Percentiles rank a stretch among this genome's conserved stretches.
These are phyloP conservation scores for Ostrea edulis DNA, from an alignment of 1,140 invertebrate species.

Conservation along the genomic window DNA sequence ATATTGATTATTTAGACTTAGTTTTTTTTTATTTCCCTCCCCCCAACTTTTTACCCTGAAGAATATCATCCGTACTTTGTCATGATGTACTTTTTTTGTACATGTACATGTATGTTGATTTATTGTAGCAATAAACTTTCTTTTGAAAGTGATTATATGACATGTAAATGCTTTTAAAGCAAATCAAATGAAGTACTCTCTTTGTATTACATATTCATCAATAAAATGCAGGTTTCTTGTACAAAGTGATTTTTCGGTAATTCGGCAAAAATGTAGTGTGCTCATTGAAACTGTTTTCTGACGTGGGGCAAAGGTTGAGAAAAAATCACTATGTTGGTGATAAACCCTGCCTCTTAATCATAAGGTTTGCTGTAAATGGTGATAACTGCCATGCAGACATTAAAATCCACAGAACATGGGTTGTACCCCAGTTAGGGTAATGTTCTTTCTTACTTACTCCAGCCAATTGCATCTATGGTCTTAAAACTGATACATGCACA, in stretches of 20 bases:
- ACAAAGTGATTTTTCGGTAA: neutral
- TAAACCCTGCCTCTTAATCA: no score
- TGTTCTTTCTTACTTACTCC: no score
- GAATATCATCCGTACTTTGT: neutral
- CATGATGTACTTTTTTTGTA: neutral
- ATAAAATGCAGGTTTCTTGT: slow-evolving; percentile 26
- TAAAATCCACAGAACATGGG: no score
- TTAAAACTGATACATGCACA: no score
- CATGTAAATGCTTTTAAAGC: slow-evolving; percentile 15
- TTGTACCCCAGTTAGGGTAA: no score
- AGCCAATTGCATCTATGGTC: no score
- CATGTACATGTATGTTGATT: neutral
- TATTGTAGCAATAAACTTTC: slow-evolving; percentile 26
- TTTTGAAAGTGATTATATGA: neutral
- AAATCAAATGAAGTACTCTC: slow-evolving; percentile 22
- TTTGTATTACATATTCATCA: slow-evolving; percentile 30
- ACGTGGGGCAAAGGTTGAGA: no score
- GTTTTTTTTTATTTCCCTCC: slow-evolving; percentile 12
- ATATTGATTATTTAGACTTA: neutral
- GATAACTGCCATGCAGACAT: no score
- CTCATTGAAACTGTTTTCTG: no score
- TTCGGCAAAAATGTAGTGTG: neutral
- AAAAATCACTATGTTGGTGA: no score
- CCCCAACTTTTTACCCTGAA: neutral
- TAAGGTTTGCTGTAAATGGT: no score